Base-by-base conservation (phyloP, 2,888 invertebrate species). In the Onthophagus sagittarius region DNA sequence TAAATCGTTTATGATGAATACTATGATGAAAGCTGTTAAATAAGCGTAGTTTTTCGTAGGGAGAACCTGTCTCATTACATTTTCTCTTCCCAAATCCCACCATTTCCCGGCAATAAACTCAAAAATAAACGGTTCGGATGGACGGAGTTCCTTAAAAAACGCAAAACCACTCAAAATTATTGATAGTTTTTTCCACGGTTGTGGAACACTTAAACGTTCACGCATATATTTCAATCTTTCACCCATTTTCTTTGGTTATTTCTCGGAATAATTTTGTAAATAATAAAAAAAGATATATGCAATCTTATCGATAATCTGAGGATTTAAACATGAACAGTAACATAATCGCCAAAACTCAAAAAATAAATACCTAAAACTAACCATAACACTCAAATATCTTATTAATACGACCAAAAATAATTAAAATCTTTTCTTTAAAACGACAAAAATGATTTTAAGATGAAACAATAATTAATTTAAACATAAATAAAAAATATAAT, bases 31-130 rank as follows among this genome's bases (percentile, higher is more conserved):
- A 70, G 92, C 91, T 0, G 89, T 88, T 77, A 97, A 86, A 83
- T 95, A 94, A 0, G 94, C 91, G 83, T 98, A 98, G 0, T 95
- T 96, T 79, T 93, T 94, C 64, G 90, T 88, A 0, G 97, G 97
- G 86, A 94, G 97, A 0, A 97, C 91, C 76, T 94, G 90, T 80
- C 93, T 90, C 79, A 90, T 92, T 1, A 95, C 89, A 84, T 93
- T 88, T 9, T 89, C 88, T 62, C 87, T 85, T 0, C 94, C 94
- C 31, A 95, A 86, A 83, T 95, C 93, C 79, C 93, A 89, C 90
- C 92, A 94, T 79, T 89, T 87, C 69, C 93, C 93, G 6, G 90
- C 87, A 33, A 96, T 85, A 82, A 92, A 95, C 81, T 94, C 92
- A 0, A 93, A 92, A 2, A 95, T 90, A 82, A 92, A 96, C 0